Conservation (phyloP, 2,888 invertebrate species). For the Isotomurus palustris region DNA sequence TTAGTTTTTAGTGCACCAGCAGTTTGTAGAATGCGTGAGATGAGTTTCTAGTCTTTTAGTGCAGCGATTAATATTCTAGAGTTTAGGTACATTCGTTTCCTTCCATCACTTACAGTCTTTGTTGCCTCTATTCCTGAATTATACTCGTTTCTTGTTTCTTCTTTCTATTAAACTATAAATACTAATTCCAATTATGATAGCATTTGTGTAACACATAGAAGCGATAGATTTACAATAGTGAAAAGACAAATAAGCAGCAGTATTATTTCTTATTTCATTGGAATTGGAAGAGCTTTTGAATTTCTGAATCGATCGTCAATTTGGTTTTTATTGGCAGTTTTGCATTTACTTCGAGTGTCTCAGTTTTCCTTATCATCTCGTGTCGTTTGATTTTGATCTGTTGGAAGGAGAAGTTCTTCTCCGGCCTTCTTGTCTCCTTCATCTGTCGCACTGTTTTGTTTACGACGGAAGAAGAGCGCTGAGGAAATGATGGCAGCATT, state of each 20-base stretch:
- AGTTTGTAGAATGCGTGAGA: too few relatives aligned
- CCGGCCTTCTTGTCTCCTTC: background rate
- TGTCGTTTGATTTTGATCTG: background rate
- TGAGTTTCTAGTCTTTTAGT: too few relatives aligned
- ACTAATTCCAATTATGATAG: background rate
- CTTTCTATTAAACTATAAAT: background rate
- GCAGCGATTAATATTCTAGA: too few relatives aligned
- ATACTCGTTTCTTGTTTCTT: too few relatives aligned
- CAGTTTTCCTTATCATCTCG: background rate
- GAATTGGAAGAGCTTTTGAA: background rate
- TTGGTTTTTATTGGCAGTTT: too few relatives aligned
- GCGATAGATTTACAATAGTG: background rate
- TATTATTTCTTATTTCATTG: background rate
- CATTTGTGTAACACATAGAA: background rate
- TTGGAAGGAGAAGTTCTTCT: background rate
- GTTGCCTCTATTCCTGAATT: too few relatives aligned
- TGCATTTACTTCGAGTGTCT: background rate
- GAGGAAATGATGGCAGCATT: constrained; percentile 66
- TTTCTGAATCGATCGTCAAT: background rate
- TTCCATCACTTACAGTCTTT: too few relatives aligned
- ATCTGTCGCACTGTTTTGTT: background rate
- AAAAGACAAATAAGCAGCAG: background rate
- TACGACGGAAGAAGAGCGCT: constrained; percentile 53
- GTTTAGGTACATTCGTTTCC: too few relatives aligned
- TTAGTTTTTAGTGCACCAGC: too few relatives aligned